Percentiles rank a stretch among this genome's conserved stretches.
Evolutionary conservation across 2,888 invertebrate genomes (phyloP).

Genomic region (Brachyopa scutellaris): DNA sequence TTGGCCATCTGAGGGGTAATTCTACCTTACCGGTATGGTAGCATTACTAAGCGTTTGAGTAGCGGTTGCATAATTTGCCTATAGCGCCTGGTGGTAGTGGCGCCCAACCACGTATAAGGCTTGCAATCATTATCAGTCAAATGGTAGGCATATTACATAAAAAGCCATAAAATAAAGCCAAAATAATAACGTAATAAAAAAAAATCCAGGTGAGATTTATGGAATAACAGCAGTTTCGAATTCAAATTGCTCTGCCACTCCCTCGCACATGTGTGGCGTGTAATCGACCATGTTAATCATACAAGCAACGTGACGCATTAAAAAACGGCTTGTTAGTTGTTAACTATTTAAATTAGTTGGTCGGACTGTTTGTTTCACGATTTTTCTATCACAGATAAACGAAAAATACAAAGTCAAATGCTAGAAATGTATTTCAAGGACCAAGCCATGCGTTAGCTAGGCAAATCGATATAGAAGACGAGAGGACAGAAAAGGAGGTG

Average conservation of each 20-base stretch:
- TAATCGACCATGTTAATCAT: constrained; percentile 48
- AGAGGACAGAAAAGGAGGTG: too few species aligned
- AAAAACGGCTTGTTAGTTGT: constrained; percentile 8
- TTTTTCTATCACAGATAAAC: too few species aligned
- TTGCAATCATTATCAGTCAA: constrained; percentile 62
- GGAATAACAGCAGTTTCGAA: constrained; percentile 49
- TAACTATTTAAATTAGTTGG: constrained; percentile 16
- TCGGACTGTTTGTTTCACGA: too few species aligned
- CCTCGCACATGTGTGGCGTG: constrained; percentile 49
- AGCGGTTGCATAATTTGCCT: constrained; percentile 43
- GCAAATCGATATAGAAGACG: too few species aligned
- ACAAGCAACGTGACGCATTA: constrained; percentile 13
- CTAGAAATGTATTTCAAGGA: too few species aligned
- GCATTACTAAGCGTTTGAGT: constrained; percentile 7
- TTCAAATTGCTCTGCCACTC: constrained; percentile 59
- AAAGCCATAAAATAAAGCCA: constrained; percentile 8
- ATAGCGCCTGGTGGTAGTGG: constrained; percentile 23
- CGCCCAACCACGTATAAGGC: constrained; percentile 37
- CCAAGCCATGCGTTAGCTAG: too few species aligned
- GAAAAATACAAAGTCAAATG: too few species aligned
- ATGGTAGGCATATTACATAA: constrained; percentile 54
- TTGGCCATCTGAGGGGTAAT: constrained; percentile 53
- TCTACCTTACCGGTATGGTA: constrained; percentile 21
- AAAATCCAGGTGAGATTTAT: constrained; percentile 64
- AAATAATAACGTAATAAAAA: too few species aligned